These are phyloP conservation scores for Drosophila pandora DNA, from an alignment of 1,140 invertebrate genomes.

Conservation along the genomic window DNA sequence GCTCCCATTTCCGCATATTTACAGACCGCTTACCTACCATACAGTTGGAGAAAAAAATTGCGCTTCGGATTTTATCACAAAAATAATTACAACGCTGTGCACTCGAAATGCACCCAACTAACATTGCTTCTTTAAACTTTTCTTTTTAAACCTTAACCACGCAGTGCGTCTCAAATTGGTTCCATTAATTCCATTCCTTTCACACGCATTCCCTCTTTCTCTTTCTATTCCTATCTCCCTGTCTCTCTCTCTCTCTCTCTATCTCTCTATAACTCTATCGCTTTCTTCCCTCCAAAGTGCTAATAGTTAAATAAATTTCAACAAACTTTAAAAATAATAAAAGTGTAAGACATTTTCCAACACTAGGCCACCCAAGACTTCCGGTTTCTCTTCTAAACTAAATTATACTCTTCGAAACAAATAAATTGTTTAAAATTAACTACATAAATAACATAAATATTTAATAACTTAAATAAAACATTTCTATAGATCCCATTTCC, in stretches of 20 bases:
- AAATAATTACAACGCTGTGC: constrained; percentile 77
- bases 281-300: constrained; percentile 15
- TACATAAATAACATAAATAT: no score
- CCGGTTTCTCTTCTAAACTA: neutral
- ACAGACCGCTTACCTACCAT: constrained; percentile 62
- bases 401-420: neutral
- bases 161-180: constrained; percentile 57
- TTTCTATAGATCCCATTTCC: no score
- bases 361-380: neutral
- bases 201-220: constrained; percentile 2
- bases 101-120: constrained; percentile 26
- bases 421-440: no score
- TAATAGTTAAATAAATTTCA: constrained; percentile 14
- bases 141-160: constrained; percentile 53
- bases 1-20: constrained; percentile 7
- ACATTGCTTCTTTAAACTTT: constrained; percentile 56
- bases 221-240: constrained; percentile 8
- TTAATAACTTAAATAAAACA: no score
- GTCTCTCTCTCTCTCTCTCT: constrained; percentile 7
- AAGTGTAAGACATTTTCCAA: constrained; percentile 3
- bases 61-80: constrained; percentile 81
- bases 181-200: constrained; percentile 59
- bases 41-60: constrained; percentile 79
- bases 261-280: neutral
- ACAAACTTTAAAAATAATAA: neutral